Evolutionary conservation across 1,140 invertebrate genomes (phyloP).

Genomic region (Drosophila tropicalis): DNA sequence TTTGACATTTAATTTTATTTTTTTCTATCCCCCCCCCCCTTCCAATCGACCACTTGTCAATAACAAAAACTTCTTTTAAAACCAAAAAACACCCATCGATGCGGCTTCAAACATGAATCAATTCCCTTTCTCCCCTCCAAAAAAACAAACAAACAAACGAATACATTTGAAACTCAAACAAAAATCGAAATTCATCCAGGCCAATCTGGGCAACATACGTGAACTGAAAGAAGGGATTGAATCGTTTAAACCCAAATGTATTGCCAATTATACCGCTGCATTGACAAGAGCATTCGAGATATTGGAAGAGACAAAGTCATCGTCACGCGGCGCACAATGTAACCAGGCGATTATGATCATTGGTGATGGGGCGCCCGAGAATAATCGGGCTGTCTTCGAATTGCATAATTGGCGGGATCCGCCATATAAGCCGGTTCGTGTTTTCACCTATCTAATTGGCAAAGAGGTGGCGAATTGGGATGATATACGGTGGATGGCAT

Average conservation of each 20-base stretch:
- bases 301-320: slow-evolving; percentile 86
- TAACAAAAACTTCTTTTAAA: slow-evolving; percentile 7
- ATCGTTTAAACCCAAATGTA: slow-evolving; percentile 91
- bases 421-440: slow-evolving; percentile 91
- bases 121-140: slow-evolving; percentile 1
- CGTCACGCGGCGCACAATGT: slow-evolving; percentile 86
- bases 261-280: slow-evolving; percentile 97
- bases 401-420: slow-evolving; percentile 92
- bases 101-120: slow-evolving; percentile 39
- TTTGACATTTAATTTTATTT: slow-evolving; percentile 38
- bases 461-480: slow-evolving; percentile 92
- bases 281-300: slow-evolving; percentile 95
- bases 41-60: neutral
- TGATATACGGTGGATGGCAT: slow-evolving; percentile 98
- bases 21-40: slow-evolving; percentile 46
- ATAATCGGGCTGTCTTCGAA: slow-evolving; percentile 95
- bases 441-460: slow-evolving; percentile 99
- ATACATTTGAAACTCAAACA: slow-evolving; percentile 25
- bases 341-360: slow-evolving; percentile 98
- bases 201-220: slow-evolving; percentile 94
- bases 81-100: slow-evolving; percentile 28
- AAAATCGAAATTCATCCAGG: slow-evolving; percentile 84
- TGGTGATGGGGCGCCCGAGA: slow-evolving; percentile 98
- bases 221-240: slow-evolving; percentile 92
- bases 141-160: slow-evolving; percentile 20